Evolutionary conservation across 2,888 invertebrate species (phyloP).

Genomic region (Epicampocera succincta): DNA sequence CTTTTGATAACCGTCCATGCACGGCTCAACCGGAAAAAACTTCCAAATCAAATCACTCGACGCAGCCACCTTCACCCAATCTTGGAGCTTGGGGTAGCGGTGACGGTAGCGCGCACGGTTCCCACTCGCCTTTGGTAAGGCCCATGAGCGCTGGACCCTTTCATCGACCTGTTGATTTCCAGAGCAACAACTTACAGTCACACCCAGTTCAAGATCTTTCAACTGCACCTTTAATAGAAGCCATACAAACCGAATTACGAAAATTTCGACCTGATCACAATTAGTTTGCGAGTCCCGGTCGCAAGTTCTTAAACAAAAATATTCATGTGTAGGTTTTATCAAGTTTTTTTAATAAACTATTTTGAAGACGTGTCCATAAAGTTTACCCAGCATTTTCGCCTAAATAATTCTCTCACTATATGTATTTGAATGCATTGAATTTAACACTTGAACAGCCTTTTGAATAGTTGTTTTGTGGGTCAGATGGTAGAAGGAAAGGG

Average conservation of each 20-base stretch:
- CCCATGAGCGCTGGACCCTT: conserved; percentile 87
- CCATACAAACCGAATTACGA: conserved; percentile 88
- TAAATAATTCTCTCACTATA: too few relatives aligned
- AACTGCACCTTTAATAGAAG: conserved; percentile 91
- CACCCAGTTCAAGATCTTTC: conserved; percentile 85
- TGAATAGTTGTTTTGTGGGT: too few relatives aligned
- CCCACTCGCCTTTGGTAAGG: conserved; percentile 83
- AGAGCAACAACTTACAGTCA: conserved; percentile 68
- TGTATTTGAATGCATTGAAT: too few relatives aligned
- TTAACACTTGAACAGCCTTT: too few relatives aligned
- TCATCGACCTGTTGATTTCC: conserved; percentile 83
- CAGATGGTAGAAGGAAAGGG: too few relatives aligned
- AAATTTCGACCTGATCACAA: conserved; percentile 78
- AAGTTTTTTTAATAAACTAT: conserved; percentile 19
- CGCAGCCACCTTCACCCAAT: conserved; percentile 81
- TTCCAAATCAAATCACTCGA: conserved; percentile 78
- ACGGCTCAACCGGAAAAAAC: conserved; percentile 80
- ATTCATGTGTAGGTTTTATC: conserved; percentile 20
- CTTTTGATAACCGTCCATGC: conserved; percentile 77
- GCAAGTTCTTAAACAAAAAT: not conserved
- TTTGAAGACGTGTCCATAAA: conserved; percentile 54
- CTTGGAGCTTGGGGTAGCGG: conserved; percentile 82
- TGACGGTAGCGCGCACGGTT: conserved; percentile 83
- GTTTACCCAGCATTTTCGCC: not conserved
- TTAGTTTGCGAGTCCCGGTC: conserved; percentile 23